Base-by-base conservation (phyloP, 1,140 invertebrate genomes). In the Drosophila saltans region DNA sequence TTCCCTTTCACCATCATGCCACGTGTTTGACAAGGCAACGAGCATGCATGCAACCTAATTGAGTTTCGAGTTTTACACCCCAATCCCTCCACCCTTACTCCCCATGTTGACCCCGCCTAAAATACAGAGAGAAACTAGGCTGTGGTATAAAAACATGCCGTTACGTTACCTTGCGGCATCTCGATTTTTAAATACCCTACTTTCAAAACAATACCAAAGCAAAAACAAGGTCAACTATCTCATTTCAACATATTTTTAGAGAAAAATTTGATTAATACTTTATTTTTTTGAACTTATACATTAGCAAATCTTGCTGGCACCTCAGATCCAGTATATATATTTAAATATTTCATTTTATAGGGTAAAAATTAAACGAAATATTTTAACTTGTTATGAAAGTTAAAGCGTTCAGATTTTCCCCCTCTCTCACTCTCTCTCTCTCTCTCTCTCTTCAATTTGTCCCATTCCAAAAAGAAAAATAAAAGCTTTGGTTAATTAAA, bases 1-100 rank as follows among this genome's bases (percentile, higher is more conserved):
- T 62, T 39, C 26, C 45, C 62, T 8, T 61, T 41, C 36, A 26
- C 26, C 67, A 68, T 43, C 55, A 63, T 66, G 74, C 81, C 81
- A 78, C 72, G 79, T 86, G 83, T 88, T 82, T 79, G 75, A 88
- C 75, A 86, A 82, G 83, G 69, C 79, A 82, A 70, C 68, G 68
- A 78, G 65, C 78, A 69, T 81, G 82, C 83, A 81, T 73, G 82
- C 83, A 85, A 85, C 82, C 82, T 88, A 85, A 88, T 85, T 85
- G 79, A 85, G 82, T 85, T 85, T 88, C 75, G 75, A 77, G 67
- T 78, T 77, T 66, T 77, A 71, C 70, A 75, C 28, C 28, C 28
- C 28, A 30, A 30, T 30, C 68, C 45, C 8, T 52, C 21, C 21
- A 16, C 28, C 28, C 4, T 30, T 4, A 2, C 28, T 2, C 33